Evolutionary conservation across 1,140 invertebrate species (phyloP).

Genomic region (Drosophila lacteicornis): DNA sequence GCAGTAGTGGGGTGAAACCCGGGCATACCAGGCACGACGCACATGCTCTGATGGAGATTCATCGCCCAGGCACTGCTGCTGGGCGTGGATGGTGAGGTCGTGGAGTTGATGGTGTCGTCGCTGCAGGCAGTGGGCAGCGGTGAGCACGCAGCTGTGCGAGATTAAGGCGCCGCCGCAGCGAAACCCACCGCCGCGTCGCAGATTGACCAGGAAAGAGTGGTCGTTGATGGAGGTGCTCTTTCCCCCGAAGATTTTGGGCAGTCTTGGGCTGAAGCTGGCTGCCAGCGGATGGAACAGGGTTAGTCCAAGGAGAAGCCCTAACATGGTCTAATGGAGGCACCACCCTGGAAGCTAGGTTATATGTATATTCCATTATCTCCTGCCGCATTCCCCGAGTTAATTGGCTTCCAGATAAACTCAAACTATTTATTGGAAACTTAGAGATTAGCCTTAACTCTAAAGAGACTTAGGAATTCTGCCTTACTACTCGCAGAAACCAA

Average conservation of each 20-base stretch:
- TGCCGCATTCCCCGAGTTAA: slow-evolving; percentile 59
- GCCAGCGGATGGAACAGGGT: slow-evolving; percentile 6
- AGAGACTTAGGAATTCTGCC: slow-evolving; percentile 23
- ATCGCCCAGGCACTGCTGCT: slow-evolving; percentile 56
- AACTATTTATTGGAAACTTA: slow-evolving; percentile 42
- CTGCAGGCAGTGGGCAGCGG: slow-evolving; percentile 71
- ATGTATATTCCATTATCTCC: not conserved
- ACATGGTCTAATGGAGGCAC: slow-evolving; percentile 7
- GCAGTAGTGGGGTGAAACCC: slow-evolving; percentile 28
- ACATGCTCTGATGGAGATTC: not conserved
- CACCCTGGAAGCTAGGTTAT: not conserved
- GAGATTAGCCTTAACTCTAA: not conserved
- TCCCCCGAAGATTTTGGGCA: slow-evolving; percentile 54
- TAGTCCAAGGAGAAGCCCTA: slow-evolving; percentile 8
- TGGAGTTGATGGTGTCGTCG: not conserved
- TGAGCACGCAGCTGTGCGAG: slow-evolving; percentile 71
- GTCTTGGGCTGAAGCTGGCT: not conserved
- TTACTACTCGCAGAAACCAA: slow-evolving; percentile 46
- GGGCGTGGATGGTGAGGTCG: slow-evolving; percentile 49
- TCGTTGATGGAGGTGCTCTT: not conserved
- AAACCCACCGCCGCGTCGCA: slow-evolving; percentile 41
- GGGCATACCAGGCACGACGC: slow-evolving; percentile 24
- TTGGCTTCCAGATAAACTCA: slow-evolving; percentile 50
- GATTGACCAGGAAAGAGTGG: slow-evolving; percentile 63
- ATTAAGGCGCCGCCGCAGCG: slow-evolving; percentile 63